These are phyloP conservation scores for Sycobia sp. DNA, from an alignment of 1,140 invertebrate species.

Conservation along the genomic window DNA sequence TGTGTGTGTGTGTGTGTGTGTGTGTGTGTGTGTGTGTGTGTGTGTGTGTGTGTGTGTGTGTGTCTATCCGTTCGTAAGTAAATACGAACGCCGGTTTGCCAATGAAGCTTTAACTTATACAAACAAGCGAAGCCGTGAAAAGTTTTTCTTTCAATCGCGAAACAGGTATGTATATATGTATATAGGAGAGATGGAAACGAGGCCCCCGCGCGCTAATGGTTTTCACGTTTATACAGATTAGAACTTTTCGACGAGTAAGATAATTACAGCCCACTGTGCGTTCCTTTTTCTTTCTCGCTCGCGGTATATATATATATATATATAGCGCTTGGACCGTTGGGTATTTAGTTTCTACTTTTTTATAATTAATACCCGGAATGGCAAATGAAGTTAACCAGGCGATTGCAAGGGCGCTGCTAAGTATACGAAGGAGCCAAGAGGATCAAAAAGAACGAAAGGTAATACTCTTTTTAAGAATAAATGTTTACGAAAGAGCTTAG, in stretches of 20 bases:
- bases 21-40: no score
- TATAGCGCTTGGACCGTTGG: constrained; percentile 43
- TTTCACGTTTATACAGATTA: constrained; percentile 53
- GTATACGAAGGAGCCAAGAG: constrained; percentile 26
- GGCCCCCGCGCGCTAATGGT: constrained; percentile 45
- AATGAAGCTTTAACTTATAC: constrained; percentile 6
- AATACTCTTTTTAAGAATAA: constrained; percentile 54
- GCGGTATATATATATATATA: no score
- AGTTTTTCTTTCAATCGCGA: constrained; percentile 18
- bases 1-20: no score
- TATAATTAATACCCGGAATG: constrained; percentile 59
- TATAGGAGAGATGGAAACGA: constrained; percentile 40
- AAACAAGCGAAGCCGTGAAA: constrained; percentile 14
- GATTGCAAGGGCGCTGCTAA: constrained; percentile 27
- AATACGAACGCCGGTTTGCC: not conserved
- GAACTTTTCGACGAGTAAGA: constrained; percentile 58
- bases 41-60: no score
- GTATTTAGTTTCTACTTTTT: constrained; percentile 59
- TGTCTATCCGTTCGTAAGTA: no score
- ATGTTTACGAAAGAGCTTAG: constrained; percentile 41
- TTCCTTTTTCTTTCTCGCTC: constrained; percentile 39
- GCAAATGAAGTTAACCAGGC: constrained; percentile 51
- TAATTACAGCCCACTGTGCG: constrained; percentile 53
- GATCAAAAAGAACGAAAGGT: constrained; percentile 41
- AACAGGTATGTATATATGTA: no score